Evolutionary conservation across 1,140 invertebrate genomes (phyloP), one percentile per base, ranked within the genome.

Genomic region (Cydia amplana): DNA sequence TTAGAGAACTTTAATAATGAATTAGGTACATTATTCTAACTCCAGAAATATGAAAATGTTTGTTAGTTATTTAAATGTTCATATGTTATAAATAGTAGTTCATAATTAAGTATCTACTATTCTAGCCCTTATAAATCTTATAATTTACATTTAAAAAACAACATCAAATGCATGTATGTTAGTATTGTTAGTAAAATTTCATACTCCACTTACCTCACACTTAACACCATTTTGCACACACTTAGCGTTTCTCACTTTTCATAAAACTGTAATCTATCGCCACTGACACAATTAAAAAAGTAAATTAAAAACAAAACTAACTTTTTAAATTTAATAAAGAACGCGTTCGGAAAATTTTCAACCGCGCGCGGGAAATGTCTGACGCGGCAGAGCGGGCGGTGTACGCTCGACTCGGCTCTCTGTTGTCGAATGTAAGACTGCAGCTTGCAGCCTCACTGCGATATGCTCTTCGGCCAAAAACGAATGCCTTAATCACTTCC

Each of bases 211-310:
- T 86, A 92, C 90, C 86, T 89, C 74, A 84, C 32, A 84, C 81
- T 88, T 78, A 86, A 77, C 79, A 87, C 80, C 90, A 91, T 92
- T 89, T 90, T 81, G 76, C 76, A 74, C 76, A 80, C 84, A 88
- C 85, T 81, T 73, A 80, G 76, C 75, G 75, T 78, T 76, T 78
- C 84, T 84, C 87, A 83, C 46, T 79, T 78, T 73, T 65, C 78
- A 79, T 81, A 74, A 77, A 81, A 82, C 46, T 79, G 78, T 86
- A 82, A 87, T 85, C 76, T 32, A 74, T 64, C 18, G 23, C 28
- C 60, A 74, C 60, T 73, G 14, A 20, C 82, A 87, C 83, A 78
- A 85, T 81, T 79, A 81, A 75, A 70, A 73, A 81, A 65, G 55
- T 46, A 81, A 78, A 46, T 63, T 75, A 51, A 65, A 73, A 75